phyloP scores from a whole-genome alignment of 2,113 vertebrate genomes.

The Argyrosomus japonicus region DNA sequence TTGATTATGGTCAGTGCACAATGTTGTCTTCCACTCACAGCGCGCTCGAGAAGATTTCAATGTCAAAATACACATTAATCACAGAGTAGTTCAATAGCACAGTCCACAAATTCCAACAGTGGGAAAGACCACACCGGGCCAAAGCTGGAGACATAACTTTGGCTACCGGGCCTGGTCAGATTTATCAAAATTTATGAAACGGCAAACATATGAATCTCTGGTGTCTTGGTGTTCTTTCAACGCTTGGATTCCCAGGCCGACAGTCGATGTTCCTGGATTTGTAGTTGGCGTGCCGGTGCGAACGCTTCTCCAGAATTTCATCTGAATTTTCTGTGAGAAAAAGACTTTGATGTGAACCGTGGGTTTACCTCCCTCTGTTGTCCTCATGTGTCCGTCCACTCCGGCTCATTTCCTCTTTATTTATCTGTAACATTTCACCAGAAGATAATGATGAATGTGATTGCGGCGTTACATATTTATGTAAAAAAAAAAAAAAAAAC shows the following conservation, averaged over 20 bases:
- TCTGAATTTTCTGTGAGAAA: slow-evolving; percentile 56
- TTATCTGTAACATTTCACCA: slow-evolving; percentile 22
- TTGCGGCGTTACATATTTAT: not conserved
- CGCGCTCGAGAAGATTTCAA: slow-evolving; percentile 44
- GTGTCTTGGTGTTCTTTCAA: slow-evolving; percentile 76
- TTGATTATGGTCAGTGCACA: slow-evolving; percentile 39
- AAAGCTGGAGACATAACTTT: slow-evolving; percentile 71
- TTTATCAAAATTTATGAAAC: slow-evolving; percentile 77
- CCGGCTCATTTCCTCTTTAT: not conserved
- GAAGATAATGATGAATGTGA: not conserved
- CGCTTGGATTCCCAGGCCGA: slow-evolving; percentile 66
- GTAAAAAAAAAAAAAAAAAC: not conserved
- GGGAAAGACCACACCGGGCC: slow-evolving; percentile 61
- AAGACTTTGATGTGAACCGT: slow-evolving; percentile 66
- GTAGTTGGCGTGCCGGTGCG: slow-evolving; percentile 52
- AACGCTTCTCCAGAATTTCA: slow-evolving; percentile 63
- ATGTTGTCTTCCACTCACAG: slow-evolving; percentile 39
- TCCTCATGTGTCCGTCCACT: slow-evolving; percentile 16
- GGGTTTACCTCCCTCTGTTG: slow-evolving; percentile 30
- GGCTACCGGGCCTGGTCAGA: slow-evolving; percentile 62
- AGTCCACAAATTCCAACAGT: slow-evolving; percentile 65
- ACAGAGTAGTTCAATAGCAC: slow-evolving; percentile 45
- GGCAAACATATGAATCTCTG: slow-evolving; percentile 73
- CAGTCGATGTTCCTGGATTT: slow-evolving; percentile 73
- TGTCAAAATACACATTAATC: slow-evolving; percentile 70